Conservation (phyloP, 2,888 invertebrate genomes). For the Drosophila rubida region DNA sequence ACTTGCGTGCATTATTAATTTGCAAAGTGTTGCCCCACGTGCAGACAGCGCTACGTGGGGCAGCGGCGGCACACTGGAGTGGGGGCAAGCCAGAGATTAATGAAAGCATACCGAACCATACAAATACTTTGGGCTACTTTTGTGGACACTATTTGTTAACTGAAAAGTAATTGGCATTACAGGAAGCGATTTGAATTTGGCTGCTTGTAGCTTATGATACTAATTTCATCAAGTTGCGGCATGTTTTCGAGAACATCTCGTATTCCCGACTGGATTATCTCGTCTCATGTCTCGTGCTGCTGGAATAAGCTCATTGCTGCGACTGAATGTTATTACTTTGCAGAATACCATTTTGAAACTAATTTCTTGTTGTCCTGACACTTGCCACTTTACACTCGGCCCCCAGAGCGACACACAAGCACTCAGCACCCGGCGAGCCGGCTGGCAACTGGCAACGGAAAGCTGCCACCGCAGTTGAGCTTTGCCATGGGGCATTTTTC, state of each 20-base stretch:
- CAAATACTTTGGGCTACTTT: neutral
- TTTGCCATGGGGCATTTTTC: conserved; percentile 50
- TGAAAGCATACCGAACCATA: conserved; percentile 22
- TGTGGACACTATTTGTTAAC: no score
- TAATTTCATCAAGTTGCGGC: neutral
- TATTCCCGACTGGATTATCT: conserved; percentile 3
- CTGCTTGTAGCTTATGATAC: neutral
- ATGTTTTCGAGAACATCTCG: neutral
- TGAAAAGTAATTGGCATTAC: no score
- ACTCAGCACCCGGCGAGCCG: neutral
- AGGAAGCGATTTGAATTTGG: neutral
- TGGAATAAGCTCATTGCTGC: conserved; percentile 23
- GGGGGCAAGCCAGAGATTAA: conserved; percentile 36
- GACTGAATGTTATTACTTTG: conserved; percentile 27
- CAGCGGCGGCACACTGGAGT: neutral
- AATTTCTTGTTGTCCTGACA: conserved; percentile 63
- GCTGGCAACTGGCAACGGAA: conserved; percentile 20
- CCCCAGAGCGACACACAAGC: conserved; percentile 4
- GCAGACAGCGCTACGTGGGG: conserved; percentile 1
- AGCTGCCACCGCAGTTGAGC: conserved; percentile 56
- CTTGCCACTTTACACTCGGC: conserved; percentile 45
- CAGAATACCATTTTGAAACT: conserved; percentile 60
- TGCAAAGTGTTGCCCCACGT: conserved; percentile 63
- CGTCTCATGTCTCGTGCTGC: neutral
- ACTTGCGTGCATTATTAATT: conserved; percentile 80